These are phyloP conservation scores for Heterotilapia buettikoferi DNA, from an alignment of 2,113 vertebrate species.

Conservation along the genomic window DNA sequence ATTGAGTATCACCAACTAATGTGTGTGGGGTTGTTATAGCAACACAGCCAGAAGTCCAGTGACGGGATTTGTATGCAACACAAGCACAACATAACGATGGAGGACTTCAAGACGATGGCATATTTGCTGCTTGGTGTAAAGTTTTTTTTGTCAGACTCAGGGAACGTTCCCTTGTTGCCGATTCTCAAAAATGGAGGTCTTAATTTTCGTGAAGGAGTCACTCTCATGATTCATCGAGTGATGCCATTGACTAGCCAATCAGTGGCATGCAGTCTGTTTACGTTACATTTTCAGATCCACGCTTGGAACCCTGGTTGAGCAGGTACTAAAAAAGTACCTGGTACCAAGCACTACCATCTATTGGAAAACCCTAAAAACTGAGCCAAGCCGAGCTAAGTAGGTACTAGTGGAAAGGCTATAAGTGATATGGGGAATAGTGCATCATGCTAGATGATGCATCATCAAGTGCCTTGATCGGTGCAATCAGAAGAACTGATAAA, in stretches of 20 bases:
- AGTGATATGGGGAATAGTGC: background rate
- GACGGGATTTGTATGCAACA: background rate
- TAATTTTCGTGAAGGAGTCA: background rate
- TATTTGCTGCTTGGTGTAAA: background rate
- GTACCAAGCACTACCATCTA: background rate
- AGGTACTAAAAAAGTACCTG: background rate
- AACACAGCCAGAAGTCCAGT: background rate
- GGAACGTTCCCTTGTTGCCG: background rate
- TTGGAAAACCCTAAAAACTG: background rate
- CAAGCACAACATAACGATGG: background rate
- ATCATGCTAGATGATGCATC: background rate
- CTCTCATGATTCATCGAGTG: background rate
- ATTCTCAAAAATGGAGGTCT: fast-evolving
- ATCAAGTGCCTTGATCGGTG: background rate
- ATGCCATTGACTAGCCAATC: background rate
- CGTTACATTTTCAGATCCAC: background rate
- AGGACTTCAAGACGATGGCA: background rate
- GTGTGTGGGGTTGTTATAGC: background rate
- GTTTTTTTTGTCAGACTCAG: background rate
- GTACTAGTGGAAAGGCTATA: background rate
- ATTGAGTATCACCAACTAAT: background rate
- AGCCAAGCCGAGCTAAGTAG: background rate
- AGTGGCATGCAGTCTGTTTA: background rate
- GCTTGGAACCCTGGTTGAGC: background rate
- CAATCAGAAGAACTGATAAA: background rate